Percentiles rank a stretch among this genome's conserved stretches.
Conservation (phyloP, 2,888 invertebrate genomes). For the Tetropium fuscum region DNA sequence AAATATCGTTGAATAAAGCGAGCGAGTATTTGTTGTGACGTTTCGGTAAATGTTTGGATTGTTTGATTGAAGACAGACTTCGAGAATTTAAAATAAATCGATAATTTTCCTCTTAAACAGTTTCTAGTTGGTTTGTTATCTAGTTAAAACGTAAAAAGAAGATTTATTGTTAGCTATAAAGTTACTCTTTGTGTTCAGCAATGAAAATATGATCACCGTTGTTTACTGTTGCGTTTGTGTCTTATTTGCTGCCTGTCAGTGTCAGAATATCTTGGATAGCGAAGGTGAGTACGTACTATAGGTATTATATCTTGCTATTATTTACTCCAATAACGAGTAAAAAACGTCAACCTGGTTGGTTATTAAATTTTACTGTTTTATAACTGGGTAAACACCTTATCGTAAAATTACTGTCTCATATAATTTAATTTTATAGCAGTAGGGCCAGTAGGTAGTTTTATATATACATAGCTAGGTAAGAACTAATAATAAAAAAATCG, state of each 20-base stretch:
- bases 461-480: conserved; percentile 23
- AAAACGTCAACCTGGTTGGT: no score
- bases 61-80: conserved; percentile 61
- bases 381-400: conserved; percentile 26
- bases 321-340: no score
- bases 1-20: conserved; percentile 49
- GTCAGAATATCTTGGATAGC: conserved; percentile 33
- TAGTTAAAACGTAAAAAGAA: conserved; percentile 26
- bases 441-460: no score
- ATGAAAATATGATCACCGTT: conserved; percentile 52
- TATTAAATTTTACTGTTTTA: conserved; percentile 28
- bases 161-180: conserved; percentile 47
- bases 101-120: conserved; percentile 53
- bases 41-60: conserved; percentile 63
- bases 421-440: conserved; percentile 34
- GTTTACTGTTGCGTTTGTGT: conserved; percentile 49
- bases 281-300: conserved; percentile 24
- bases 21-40: conserved; percentile 61
- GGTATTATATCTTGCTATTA: no score
- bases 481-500: conserved; percentile 22
- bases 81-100: conserved; percentile 57
- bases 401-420: conserved; percentile 29
- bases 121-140: conserved; percentile 27
- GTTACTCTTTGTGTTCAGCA: conserved; percentile 43
- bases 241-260: conserved; percentile 43